Evolutionary conservation across 2,888 invertebrate species (phyloP).

Genomic region (Ochropacha duplaris): DNA sequence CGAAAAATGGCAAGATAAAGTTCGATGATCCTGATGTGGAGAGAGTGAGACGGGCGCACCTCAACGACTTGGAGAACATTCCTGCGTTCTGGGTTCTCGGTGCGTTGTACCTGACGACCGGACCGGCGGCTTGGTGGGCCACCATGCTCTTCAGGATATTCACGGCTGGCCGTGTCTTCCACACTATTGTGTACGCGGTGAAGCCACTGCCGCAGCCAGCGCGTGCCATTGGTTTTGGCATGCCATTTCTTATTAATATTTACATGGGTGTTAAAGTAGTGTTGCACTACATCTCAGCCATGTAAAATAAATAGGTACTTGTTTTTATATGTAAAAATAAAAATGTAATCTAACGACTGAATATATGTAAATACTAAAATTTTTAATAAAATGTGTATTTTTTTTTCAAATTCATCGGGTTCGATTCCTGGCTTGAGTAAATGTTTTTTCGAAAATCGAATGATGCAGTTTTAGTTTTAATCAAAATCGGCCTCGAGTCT

Average conservation of each 20-base stretch:
- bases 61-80: slow-evolving; percentile 89
- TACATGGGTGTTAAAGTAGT: slow-evolving; percentile 63
- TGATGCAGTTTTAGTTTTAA: too few species aligned
- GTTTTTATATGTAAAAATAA: background rate
- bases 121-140: slow-evolving; percentile 62
- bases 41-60: slow-evolving; percentile 81
- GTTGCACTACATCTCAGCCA: slow-evolving; percentile 37
- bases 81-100: slow-evolving; percentile 84
- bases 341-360: background rate
- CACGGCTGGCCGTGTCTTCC: slow-evolving; percentile 78
- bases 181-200: slow-evolving; percentile 85
- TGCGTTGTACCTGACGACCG: slow-evolving; percentile 81
- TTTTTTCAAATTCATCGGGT: too few species aligned
- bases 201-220: slow-evolving; percentile 84
- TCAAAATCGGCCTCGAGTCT: too few species aligned
- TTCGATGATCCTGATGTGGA: slow-evolving; percentile 65
- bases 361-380: background rate
- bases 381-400: too few species aligned
- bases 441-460: too few species aligned
- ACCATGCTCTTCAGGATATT: slow-evolving; percentile 65
- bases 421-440: too few species aligned
- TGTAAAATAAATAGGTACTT: slow-evolving; percentile 20
- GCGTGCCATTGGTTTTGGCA: slow-evolving; percentile 51
- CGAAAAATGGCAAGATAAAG: slow-evolving; percentile 47
- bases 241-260: slow-evolving; percentile 49